Conservation (phyloP, 2,797 vertebrate species). For the Heliangelus exortis region DNA sequence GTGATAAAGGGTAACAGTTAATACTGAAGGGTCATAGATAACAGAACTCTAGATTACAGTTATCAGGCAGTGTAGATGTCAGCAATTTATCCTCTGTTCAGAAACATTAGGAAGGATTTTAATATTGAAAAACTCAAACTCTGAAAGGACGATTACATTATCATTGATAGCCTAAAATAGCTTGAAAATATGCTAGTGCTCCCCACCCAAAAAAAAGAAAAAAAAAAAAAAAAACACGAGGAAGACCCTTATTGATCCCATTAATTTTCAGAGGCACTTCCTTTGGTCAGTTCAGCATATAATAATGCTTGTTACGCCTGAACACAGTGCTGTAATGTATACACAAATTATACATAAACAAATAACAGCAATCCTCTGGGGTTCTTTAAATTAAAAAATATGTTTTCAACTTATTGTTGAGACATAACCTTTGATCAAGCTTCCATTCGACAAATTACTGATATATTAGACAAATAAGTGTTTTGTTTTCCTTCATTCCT, state of each 20-base stretch:
- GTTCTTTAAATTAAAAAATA: neutral
- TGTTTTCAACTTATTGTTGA: neutral
- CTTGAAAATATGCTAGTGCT: neutral
- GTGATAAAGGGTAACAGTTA: neutral
- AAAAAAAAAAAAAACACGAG: neutral
- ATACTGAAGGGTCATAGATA: neutral
- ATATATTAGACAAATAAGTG: neutral
- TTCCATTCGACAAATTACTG: neutral
- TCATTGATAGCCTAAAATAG: neutral
- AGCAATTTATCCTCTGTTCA: neutral
- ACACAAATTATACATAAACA: neutral
- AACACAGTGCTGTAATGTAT: neutral
- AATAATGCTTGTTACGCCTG: neutral
- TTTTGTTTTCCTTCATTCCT: neutral
- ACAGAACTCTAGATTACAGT: neutral
- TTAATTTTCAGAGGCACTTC: neutral
- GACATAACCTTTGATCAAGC: neutral
- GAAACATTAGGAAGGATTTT: neutral
- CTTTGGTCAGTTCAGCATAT: neutral
- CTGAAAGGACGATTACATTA: neutral
- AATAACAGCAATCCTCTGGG: neutral
- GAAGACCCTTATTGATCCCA: neutral
- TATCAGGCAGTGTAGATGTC: neutral
- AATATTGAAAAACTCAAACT: neutral
- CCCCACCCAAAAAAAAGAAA: neutral